Percentiles rank a stretch among this genome's conserved stretches.
phyloP scores from a whole-genome alignment of 2,113 vertebrate species.

The Salminus brasiliensis region DNA sequence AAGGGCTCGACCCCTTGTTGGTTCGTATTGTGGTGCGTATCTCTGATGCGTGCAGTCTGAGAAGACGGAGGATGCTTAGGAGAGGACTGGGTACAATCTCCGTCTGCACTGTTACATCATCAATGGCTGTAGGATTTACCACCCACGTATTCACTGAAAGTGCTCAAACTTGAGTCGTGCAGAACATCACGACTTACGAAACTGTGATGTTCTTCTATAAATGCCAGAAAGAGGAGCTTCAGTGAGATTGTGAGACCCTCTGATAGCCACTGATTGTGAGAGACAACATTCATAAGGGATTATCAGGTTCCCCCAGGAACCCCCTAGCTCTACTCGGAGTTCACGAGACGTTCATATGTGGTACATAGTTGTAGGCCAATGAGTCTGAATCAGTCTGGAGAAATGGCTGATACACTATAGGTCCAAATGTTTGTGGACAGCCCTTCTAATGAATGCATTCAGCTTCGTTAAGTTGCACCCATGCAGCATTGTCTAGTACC shows the following conservation, averaged over 20 bases:
- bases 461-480: too few relatives aligned
- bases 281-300: not conserved
- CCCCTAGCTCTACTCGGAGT: not conserved
- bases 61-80: not conserved
- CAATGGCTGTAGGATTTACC: not conserved
- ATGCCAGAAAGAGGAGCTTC: not conserved
- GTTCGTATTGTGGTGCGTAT: not conserved
- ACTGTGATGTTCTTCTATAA: not conserved
- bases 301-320: too few relatives aligned
- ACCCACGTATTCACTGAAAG: not conserved
- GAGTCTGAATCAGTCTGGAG: too few relatives aligned
- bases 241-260: not conserved
- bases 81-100: not conserved
- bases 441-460: too few relatives aligned
- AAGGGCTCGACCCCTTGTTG: not conserved
- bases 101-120: slow-evolving; percentile 28
- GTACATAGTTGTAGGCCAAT: not conserved
- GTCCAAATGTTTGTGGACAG: too few relatives aligned
- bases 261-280: not conserved
- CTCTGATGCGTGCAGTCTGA: not conserved
- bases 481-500: too few relatives aligned
- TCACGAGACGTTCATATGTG: not conserved
- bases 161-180: not conserved
- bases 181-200: not conserved
- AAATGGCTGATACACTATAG: too few relatives aligned